phyloP scores from a whole-genome alignment of 2,113 vertebrate species.

The Ictalurus punctatus region DNA sequence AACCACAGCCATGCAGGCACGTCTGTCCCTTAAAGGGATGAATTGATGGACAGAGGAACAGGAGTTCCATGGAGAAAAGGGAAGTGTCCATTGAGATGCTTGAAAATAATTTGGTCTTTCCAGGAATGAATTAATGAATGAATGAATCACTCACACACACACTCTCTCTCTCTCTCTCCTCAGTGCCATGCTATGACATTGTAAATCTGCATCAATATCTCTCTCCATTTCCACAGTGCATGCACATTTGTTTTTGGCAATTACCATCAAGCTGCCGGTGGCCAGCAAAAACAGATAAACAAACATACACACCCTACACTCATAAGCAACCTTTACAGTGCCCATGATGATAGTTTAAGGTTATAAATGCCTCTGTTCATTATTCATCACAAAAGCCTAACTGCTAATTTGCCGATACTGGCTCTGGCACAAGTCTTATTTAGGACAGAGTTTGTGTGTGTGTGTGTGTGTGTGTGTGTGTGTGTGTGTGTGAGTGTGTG shows the following conservation, averaged over 20 bases:
- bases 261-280: slow-evolving; percentile 18
- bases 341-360: slow-evolving; percentile 1
- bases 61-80: slow-evolving; percentile 23
- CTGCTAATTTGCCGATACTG: slow-evolving; percentile 18
- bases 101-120: slow-evolving; percentile 46
- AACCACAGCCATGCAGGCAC: neutral
- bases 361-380: slow-evolving; percentile 28
- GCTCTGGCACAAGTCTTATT: neutral
- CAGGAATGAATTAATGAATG: neutral
- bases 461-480: neutral
- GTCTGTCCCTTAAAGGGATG: slow-evolving; percentile 21
- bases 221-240: slow-evolving; percentile 11
- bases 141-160: no score
- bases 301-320: neutral
- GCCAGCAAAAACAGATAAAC: neutral
- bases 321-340: neutral
- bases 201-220: slow-evolving; percentile 30
- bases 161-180: slow-evolving; percentile 1
- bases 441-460: neutral
- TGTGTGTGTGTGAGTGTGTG: neutral
- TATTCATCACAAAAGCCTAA: slow-evolving; percentile 1
- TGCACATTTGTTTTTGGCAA: slow-evolving; percentile 26
- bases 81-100: slow-evolving; percentile 31
- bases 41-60: slow-evolving; percentile 44
- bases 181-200: neutral